Percentiles rank a stretch among this genome's conserved stretches.
These are phyloP conservation scores for Hyperopisus bebe DNA, from an alignment of 2,113 vertebrate species.

Conservation along the genomic window DNA sequence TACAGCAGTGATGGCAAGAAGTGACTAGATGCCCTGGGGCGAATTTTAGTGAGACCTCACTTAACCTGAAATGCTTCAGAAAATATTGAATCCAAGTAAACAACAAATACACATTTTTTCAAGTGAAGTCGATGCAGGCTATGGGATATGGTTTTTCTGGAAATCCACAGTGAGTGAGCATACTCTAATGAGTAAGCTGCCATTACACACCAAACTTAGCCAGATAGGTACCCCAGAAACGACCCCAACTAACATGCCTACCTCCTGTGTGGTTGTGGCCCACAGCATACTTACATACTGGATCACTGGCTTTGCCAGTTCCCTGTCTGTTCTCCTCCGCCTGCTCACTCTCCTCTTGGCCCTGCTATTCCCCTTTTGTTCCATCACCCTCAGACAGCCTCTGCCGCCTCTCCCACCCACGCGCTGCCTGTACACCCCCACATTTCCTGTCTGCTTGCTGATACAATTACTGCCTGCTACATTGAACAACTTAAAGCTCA, in stretches of 20 bases:
- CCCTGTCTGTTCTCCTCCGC: neutral
- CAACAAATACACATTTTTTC: neutral
- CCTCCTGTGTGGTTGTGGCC: neutral
- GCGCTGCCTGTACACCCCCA: neutral
- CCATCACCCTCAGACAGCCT: neutral
- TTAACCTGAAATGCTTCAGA: neutral
- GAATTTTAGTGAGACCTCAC: neutral
- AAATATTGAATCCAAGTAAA: neutral
- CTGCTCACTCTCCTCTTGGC: neutral
- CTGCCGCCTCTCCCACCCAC: neutral
- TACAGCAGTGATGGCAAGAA: neutral
- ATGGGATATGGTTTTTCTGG: neutral
- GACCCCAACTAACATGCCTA: neutral
- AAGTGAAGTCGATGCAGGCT: neutral
- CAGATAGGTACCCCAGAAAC: neutral
- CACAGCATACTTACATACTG: neutral
- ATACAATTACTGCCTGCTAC: neutral
- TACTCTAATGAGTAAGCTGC: neutral
- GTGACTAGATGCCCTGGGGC: neutral
- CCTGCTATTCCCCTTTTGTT: neutral
- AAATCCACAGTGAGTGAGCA: neutral
- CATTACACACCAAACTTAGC: neutral
- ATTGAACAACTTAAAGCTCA: neutral
- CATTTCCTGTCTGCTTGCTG: conserved; percentile 6
- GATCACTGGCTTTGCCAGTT: neutral